Base-by-base conservation (phyloP, 2,113 vertebrate species). In the Willisornis vidua region DNA sequence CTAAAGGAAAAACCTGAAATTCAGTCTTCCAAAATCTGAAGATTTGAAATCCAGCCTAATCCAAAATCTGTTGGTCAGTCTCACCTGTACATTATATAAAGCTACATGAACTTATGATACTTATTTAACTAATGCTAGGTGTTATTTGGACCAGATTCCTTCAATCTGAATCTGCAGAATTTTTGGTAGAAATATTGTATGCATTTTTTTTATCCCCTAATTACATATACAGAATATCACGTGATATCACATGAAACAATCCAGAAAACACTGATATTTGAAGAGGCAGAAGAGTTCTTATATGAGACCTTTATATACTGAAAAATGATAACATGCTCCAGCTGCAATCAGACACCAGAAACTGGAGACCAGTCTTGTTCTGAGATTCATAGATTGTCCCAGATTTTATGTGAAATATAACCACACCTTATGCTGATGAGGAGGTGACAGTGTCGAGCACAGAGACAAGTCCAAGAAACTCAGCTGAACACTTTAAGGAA, bases 131-230 rank as follows among this genome's bases (percentile, higher is more conserved):
- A 94, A 87, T 46, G 12, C 1, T 76, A 94, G 33, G 39, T 82
- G 17, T 77, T 92, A 7, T 78, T 91, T 82, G 59, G 54, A 93
- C 49, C 81, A 94, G 58, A 89, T 85, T 93, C 58, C 16, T 87
- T 85, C 45, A 73, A 31, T 31, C 49, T 73, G 65, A 79, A 62
- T 61, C 14, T 57, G 52, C 29, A 93, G 24, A 57, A 12, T 77
- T 91, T 87, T 85, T 88, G 45, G 37, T 49, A 89, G 45, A 87
- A 94, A 62, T 78, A 73, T 8, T 43, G 29, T 54, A 70, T 68
- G 29, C 15, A 39, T 85, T 93, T 45, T 70, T 70, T 87, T 55
- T 13, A 57, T 54, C 8, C n/a, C 62, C 19, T 66, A 43, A 68
- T 58, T 92, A n/a, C 12, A 55, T 39, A 57, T 58, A 35, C 4